Base-by-base conservation (phyloP, 2,888 invertebrate species). In the Phasia obesa region DNA sequence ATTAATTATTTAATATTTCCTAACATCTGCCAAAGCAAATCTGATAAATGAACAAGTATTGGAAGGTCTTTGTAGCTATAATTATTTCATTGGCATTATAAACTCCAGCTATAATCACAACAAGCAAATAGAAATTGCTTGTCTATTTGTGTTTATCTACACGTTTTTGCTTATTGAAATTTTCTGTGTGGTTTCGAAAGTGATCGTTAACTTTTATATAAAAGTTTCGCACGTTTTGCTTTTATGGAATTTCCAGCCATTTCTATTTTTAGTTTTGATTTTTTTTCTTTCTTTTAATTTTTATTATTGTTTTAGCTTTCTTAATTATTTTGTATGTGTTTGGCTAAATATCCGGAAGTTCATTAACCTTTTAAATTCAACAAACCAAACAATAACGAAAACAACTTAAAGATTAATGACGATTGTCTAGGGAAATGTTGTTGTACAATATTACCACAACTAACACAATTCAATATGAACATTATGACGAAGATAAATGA, bases 301-400 rank as follows among this genome's bases (percentile, higher is more conserved):
- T 55, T 27, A 23, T 17, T 38, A 6, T 19, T 38, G 15, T 42
- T 42, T 11, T 4, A 42, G n/a, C n/a, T 15, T 38, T 51, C 15
- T 38, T 25, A 23, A 13, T 35, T 59, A 31, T 4, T 15, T 60
- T 47, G 59, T 51, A 21, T 73, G 25, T 27, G 17, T 55, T 69
- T 67, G 31, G 64, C 84, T 51, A 57, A 60, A 60, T n/a, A 88
- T 86, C 88, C 89, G 88, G 88, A 89, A 89, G 88, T 89, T 89
- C 87, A 86, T 88, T 89, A 87, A 89, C 88, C 88, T 89, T 86
- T 86, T 15, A 59, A 85, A 74, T 31, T 53, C 38, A 59, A 60
- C 27, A 62, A 44, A 38, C 49, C 77, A 53, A 38, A 23, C 15
- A 59, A 13, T 21, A 21, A 59, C 15, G 13, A 53, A 42, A 71